phyloP scores from a whole-genome alignment of 1,140 invertebrate genomes.

The Lethocerus indicus region DNA sequence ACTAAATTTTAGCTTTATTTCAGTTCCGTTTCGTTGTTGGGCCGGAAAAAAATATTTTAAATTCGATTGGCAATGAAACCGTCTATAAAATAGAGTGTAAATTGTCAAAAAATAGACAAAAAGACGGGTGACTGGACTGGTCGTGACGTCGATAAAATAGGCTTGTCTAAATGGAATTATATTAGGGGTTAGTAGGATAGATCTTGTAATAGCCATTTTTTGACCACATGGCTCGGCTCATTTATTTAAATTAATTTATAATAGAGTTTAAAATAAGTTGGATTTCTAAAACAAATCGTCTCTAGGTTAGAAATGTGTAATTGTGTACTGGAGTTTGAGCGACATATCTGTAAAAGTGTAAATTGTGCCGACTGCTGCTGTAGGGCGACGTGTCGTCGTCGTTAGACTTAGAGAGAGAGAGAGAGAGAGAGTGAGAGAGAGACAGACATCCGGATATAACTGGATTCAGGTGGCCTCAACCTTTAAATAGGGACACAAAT shows the following conservation, averaged over 20 bases:
- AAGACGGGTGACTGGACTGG: not conserved
- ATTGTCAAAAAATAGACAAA: no score
- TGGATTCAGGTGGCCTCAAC: constrained; percentile 14
- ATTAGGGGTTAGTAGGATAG: constrained; percentile 1
- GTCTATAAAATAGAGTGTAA: no score
- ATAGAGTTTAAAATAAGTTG: not conserved
- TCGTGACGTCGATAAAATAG: constrained; percentile 13
- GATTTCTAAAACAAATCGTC: not conserved
- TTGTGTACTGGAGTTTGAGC: not conserved
- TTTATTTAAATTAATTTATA: constrained; percentile 3
- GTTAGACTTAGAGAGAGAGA: no score
- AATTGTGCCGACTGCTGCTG: not conserved
- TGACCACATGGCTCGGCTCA: constrained; percentile 12
- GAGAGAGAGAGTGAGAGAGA: no score
- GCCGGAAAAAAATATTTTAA: no score
- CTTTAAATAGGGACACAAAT: not conserved
- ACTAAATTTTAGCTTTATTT: no score
- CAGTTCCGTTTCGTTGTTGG: no score
- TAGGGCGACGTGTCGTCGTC: constrained; percentile 14
- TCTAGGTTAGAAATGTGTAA: constrained; percentile 1
- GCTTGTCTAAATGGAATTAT: not conserved
- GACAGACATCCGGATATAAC: constrained; percentile 18
- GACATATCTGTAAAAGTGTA: not conserved
- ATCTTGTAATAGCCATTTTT: constrained; percentile 8
- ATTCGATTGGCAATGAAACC: no score